Evolutionary conservation across 2,797 vertebrate genomes (phyloP).

Genomic region (Paedocypris micromegethes): DNA sequence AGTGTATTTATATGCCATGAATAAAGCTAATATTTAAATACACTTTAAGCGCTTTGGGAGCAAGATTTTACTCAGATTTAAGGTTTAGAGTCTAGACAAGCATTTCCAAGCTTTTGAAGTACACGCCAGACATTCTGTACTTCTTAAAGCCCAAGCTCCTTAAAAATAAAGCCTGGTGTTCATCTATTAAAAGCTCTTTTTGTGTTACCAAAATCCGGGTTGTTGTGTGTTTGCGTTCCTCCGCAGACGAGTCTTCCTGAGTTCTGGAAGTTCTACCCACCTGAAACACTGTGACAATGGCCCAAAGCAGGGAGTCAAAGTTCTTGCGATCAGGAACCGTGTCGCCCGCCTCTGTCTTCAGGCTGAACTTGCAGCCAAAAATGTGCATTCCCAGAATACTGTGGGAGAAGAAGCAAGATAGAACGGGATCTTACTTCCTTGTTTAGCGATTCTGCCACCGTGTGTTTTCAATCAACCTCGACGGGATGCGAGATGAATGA

Average conservation of each 20-base stretch:
- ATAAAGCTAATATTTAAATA: no score
- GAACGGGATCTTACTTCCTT: not conserved
- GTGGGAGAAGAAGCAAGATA: slow-evolving; percentile 22
- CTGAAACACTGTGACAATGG: slow-evolving; percentile 96
- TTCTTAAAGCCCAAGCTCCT: no score
- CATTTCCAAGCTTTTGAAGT: no score
- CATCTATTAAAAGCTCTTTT: slow-evolving; percentile 5
- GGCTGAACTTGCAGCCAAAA: slow-evolving; percentile 96
- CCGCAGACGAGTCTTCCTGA: slow-evolving; percentile 11
- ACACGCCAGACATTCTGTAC: no score
- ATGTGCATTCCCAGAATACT: slow-evolving; percentile 98
- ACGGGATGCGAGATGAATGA: slow-evolving; percentile 17
- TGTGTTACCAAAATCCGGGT: slow-evolving; percentile 2
- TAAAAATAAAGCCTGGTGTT: not conserved
- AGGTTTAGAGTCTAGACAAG: no score
- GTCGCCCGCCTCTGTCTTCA: slow-evolving; percentile 90
- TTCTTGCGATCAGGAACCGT: slow-evolving; percentile 96
- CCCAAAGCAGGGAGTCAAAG: slow-evolving; percentile 95
- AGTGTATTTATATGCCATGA: no score
- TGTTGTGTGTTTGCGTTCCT: not conserved
- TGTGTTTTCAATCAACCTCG: slow-evolving; percentile 8
- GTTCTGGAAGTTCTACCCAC: slow-evolving; percentile 54
- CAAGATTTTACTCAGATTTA: no score
- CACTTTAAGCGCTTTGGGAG: no score
- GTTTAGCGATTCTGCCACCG: slow-evolving; percentile 16